phyloP scores from a whole-genome alignment of 1,140 invertebrate genomes.

The Papilio machaon region DNA sequence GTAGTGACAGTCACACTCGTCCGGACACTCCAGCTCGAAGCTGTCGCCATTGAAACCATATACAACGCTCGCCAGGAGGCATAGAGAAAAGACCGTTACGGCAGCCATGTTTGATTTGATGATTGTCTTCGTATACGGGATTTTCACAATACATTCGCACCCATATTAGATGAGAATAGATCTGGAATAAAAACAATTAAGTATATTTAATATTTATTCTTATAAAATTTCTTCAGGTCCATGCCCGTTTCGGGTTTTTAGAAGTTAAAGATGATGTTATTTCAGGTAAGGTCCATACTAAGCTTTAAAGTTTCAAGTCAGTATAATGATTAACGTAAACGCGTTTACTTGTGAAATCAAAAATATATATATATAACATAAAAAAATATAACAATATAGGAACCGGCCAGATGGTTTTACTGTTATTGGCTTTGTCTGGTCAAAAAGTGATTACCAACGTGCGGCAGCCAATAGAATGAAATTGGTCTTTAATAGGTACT shows the following conservation, averaged over 20 bases:
- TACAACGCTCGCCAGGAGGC: slow-evolving; percentile 48
- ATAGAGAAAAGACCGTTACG: slow-evolving; percentile 49
- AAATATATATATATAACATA: too few relatives aligned
- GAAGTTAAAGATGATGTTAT: background rate
- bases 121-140: background rate
- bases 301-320: background rate
- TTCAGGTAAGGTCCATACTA: background rate
- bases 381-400: background rate
- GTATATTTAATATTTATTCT: background rate
- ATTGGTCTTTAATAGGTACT: slow-evolving; percentile 21
- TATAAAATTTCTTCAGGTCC: background rate
- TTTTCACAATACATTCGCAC: slow-evolving; percentile 47
- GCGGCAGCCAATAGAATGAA: background rate
- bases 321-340: background rate
- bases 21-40: slow-evolving; percentile 86
- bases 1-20: slow-evolving; percentile 89
- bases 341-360: too few relatives aligned
- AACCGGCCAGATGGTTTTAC: background rate
- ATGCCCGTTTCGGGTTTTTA: background rate
- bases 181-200: slow-evolving; percentile 50
- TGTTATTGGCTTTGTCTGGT: background rate
- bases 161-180: slow-evolving; percentile 52
- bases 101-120: slow-evolving; percentile 55
- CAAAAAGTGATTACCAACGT: background rate
- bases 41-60: slow-evolving; percentile 83